Conservation (phyloP, 2,797 vertebrate genomes). For the Eptatretus atami region DNA sequence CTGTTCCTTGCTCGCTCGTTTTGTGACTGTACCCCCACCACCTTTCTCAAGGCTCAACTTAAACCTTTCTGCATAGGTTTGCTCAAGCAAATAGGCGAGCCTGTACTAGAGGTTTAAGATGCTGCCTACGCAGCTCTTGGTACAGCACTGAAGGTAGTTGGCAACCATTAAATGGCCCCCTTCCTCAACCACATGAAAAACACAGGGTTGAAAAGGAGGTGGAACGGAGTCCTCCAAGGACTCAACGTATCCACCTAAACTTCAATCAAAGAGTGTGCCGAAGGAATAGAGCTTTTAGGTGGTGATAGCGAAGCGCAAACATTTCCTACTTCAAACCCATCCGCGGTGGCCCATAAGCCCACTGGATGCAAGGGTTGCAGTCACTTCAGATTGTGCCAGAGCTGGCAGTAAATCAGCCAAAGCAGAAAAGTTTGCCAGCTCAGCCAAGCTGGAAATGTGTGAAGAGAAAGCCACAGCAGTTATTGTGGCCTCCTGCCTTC, state of each 20-base stretch:
- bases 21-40: slow-evolving; percentile 48
- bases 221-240: too few relatives aligned
- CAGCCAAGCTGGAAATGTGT: slow-evolving; percentile 34
- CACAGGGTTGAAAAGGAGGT: slow-evolving; percentile 37
- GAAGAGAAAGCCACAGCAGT: slow-evolving; percentile 59
- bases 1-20: slow-evolving; percentile 79
- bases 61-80: slow-evolving; percentile 75
- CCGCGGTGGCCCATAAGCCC: too few relatives aligned
- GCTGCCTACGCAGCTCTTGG: slow-evolving; percentile 83
- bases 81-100: slow-evolving; percentile 92
- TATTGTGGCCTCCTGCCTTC: slow-evolving; percentile 52
- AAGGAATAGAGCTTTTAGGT: too few relatives aligned
- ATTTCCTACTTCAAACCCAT: too few relatives aligned
- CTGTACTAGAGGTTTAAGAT: slow-evolving; percentile 68
- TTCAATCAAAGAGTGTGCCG: too few relatives aligned
- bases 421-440: too few relatives aligned
- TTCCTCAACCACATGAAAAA: slow-evolving; percentile 71
- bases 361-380: too few relatives aligned
- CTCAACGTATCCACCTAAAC: too few relatives aligned
- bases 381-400: too few relatives aligned
- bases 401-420: too few relatives aligned
- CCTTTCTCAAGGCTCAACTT: slow-evolving; percentile 47
- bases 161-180: slow-evolving; percentile 73
- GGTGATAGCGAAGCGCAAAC: too few relatives aligned
- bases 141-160: slow-evolving; percentile 71